Percentiles rank a stretch among this genome's conserved stretches.
phyloP scores from a whole-genome alignment of 2,113 vertebrate genomes.

The Perca schrenkii region DNA sequence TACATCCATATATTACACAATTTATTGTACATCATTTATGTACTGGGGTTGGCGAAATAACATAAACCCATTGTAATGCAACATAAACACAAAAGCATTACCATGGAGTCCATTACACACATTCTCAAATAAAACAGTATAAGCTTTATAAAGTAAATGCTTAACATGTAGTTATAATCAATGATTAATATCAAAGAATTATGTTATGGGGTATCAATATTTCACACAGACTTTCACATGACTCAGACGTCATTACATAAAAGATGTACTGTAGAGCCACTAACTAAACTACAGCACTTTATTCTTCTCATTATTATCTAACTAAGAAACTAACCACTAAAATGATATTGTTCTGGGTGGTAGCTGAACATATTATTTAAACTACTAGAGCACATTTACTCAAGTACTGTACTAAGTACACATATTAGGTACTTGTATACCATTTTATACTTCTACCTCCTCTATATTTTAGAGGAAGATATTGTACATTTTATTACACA shows the following conservation, averaged over 20 bases:
- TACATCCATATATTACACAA: no score
- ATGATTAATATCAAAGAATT: neutral
- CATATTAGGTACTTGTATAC: neutral
- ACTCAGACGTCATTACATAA: neutral
- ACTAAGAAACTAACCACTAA: neutral
- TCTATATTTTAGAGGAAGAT: neutral
- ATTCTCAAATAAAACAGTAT: neutral
- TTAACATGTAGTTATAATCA: neutral
- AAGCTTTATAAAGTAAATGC: neutral
- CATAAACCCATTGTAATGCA: no score
- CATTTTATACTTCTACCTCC: neutral
- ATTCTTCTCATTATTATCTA: neutral
- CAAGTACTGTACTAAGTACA: neutral
- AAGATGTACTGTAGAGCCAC: neutral
- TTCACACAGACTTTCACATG: neutral
- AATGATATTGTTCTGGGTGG: neutral
- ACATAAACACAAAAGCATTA: neutral
- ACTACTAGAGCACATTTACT: no score
- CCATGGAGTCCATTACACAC: neutral
- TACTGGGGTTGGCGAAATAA: neutral
- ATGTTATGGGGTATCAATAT: neutral
- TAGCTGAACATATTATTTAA: neutral
- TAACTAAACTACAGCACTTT: neutral
- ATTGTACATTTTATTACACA: neutral
- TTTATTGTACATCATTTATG: no score